These are phyloP conservation scores for Danionella dracula DNA, from an alignment of 2,797 vertebrate species.

Conservation along the genomic window DNA sequence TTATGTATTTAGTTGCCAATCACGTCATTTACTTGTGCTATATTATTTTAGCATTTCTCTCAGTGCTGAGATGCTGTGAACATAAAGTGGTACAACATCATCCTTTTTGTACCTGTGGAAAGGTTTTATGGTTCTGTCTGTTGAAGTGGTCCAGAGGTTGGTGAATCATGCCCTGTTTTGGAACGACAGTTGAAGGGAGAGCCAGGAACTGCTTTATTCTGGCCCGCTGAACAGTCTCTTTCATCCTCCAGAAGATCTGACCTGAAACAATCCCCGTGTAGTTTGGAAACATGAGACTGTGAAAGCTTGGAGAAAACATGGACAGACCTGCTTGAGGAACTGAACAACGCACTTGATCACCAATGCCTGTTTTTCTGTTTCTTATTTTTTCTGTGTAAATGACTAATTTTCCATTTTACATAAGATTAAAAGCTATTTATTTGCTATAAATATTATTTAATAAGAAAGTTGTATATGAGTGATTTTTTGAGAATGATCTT, in stretches of 20 bases:
- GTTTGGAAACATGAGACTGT: background rate
- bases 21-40: too few relatives aligned
- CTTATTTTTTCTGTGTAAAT: too few relatives aligned
- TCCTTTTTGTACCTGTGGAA: constrained; percentile 70
- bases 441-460: too few relatives aligned
- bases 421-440: too few relatives aligned
- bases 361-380: background rate
- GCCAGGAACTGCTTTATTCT: constrained; percentile 44
- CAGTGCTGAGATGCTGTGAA: too few relatives aligned
- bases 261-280: constrained; percentile 42
- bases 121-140: constrained; percentile 47
- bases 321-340: background rate
- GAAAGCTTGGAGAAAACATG: background rate
- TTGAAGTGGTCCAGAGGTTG: constrained; percentile 80
- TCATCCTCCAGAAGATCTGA: constrained; percentile 53
- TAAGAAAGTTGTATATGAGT: too few relatives aligned
- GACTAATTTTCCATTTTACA: too few relatives aligned
- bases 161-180: constrained; percentile 49
- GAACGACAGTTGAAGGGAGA: background rate
- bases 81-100: too few relatives aligned
- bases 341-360: background rate
- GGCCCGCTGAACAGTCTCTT: constrained; percentile 52
- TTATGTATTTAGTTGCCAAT: too few relatives aligned
- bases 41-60: too few relatives aligned
- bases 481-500: too few relatives aligned